A percentile compares a stretch with the other conserved stretches of the same genome.
These are phyloP conservation scores for Epizoanthus ramosus DNA, from an alignment of 92 coral and sea anemone species.

Conservation along the genomic window DNA sequence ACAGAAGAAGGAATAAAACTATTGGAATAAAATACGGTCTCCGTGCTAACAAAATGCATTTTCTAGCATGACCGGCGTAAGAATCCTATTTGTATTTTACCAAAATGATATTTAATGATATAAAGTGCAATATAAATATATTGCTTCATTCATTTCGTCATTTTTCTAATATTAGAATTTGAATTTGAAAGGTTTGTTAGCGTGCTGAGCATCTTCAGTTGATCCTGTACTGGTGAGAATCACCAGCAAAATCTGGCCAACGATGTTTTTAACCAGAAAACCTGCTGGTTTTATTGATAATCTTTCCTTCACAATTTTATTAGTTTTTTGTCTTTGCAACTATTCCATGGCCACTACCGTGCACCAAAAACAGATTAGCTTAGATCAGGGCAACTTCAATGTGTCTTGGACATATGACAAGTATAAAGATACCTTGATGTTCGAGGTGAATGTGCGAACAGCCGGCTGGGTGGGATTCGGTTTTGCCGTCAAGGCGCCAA, in stretches of 20 bases:
- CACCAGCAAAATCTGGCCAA: not conserved
- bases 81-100: too few relatives aligned
- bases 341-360: not conserved
- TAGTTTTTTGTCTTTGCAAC: not conserved
- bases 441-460: conserved; percentile 1
- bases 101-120: too few relatives aligned
- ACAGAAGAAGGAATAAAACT: too few relatives aligned
- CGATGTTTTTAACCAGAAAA: not conserved
- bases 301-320: not conserved
- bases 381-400: conserved; percentile 28
- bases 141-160: too few relatives aligned
- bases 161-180: too few relatives aligned
- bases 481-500: conserved; percentile 32
- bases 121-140: too few relatives aligned
- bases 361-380: not conserved
- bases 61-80: too few relatives aligned
- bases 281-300: not conserved
- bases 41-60: too few relatives aligned
- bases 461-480: conserved; percentile 39
- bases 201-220: too few relatives aligned
- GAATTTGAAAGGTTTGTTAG: too few relatives aligned
- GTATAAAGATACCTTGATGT: conserved; percentile 26
- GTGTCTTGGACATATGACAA: conserved; percentile 34
- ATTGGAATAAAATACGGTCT: too few relatives aligned
- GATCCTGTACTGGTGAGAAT: too few relatives aligned